Conservation (phyloP, 2,113 vertebrate genomes). For the Lophochroa leadbeateri region DNA sequence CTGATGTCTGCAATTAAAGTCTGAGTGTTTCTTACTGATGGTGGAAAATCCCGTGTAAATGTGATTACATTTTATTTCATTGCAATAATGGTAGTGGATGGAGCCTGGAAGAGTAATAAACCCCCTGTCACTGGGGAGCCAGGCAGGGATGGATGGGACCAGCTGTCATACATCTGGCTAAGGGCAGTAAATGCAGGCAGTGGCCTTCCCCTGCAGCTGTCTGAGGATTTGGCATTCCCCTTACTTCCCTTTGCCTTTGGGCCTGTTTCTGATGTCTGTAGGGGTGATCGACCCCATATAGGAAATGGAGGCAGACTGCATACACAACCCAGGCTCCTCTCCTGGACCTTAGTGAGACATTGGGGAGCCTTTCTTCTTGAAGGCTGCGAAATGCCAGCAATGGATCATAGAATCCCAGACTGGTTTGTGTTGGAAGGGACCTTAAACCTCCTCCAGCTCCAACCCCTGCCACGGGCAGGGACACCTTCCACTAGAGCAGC, state of each 20-base stretch:
- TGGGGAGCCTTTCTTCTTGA: neutral
- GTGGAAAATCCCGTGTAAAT: slow-evolving; percentile 24
- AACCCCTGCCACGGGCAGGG: too few species aligned
- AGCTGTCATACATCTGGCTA: neutral
- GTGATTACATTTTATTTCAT: neutral
- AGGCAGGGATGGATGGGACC: neutral
- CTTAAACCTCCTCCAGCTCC: neutral
- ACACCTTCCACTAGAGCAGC: too few species aligned
- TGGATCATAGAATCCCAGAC: neutral
- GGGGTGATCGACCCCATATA: neutral
- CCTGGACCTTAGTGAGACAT: fast-evolving
- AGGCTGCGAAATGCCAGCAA: neutral
- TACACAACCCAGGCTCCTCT: neutral
- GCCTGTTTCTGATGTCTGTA: neutral
- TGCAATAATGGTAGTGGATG: neutral
- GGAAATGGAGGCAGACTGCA: fast-evolving
- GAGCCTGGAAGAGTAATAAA: slow-evolving; percentile 24
- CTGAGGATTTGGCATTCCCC: neutral
- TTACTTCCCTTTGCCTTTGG: neutral
- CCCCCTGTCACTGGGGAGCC: neutral
- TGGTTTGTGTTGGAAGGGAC: neutral
- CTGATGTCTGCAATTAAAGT: neutral
- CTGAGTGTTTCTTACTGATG: neutral
- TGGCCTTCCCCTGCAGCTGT: neutral
- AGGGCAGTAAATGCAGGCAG: neutral